Evolutionary conservation across 2,113 vertebrate species (phyloP), one percentile per base, ranked within the genome.

Genomic region (Heliornis fulica): DNA sequence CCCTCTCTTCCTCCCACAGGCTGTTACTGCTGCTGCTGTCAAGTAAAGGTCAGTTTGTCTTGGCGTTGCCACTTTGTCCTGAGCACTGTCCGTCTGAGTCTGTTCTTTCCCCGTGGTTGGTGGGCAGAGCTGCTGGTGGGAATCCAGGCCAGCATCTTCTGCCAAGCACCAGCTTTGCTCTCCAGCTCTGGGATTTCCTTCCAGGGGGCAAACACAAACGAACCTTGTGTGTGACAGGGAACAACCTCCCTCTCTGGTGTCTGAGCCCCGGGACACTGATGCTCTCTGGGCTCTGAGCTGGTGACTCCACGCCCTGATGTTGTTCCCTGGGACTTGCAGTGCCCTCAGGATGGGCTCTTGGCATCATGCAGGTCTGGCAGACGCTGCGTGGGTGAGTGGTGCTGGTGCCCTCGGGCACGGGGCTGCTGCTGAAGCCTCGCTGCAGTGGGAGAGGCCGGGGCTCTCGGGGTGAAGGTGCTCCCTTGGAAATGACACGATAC

Each of bases 1-100:
- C 79, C 74, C 32, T 22, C 54, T 43, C 89, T 60, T 41, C 70
- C 59, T 91, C 83, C 65, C 76, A 8, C 83, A 48, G 87, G 87
- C 86, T 79, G 36, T 89, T 75, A 36, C 48, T 88, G 80, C 76
- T 88, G 66, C 92, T 94, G 83, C 74, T 83, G 75, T 59, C 71
- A 18, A 54, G 64, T 87, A 48, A 91, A 96, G 82, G 74, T 92
- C 88, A 5, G 1, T 83, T 64, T 92, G 63, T 80, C 59, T 34
- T 65, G 80, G 90, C 31, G 2, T 36, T 70, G 50, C 64, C 9
- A 0, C 50, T 46, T 16, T 78, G 76, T 75, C 82, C 84, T 38
- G 26, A 70, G 84, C 79, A 7, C 63, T 3, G 1, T 82, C 51
- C 31, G 10, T 64, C 74, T 0, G 0, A 23, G n/a, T 25, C 54